Conservation (phyloP, 1,140 invertebrate genomes). For the Drosophila ercepeae region DNA sequence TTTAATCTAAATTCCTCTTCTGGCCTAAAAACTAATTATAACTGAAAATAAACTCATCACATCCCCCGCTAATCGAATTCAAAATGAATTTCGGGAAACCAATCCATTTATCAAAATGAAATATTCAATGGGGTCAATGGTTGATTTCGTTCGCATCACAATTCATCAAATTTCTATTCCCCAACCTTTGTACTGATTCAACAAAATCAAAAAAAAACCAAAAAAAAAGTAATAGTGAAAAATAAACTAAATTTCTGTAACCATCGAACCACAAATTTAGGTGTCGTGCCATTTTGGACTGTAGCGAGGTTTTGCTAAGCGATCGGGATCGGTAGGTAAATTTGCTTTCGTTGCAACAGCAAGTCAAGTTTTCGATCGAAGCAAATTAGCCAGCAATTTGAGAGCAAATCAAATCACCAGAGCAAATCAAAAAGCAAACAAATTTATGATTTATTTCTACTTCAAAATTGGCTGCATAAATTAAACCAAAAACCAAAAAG, state of each 20-base stretch:
- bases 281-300: conserved; percentile 74
- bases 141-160: conserved; percentile 6
- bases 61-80: neutral
- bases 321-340: conserved; percentile 75
- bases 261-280: conserved; percentile 68
- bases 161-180: conserved; percentile 9
- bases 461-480: conserved; percentile 58
- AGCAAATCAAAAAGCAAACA: conserved; percentile 33
- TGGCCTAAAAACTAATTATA: neutral
- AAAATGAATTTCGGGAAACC: neutral
- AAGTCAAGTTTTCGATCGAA: conserved; percentile 49
- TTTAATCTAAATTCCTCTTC: no score
- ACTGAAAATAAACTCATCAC: neutral
- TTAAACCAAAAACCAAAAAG: neutral
- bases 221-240: neutral
- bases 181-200: neutral
- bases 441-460: conserved; percentile 33
- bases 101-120: conserved; percentile 9
- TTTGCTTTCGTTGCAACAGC: conserved; percentile 50
- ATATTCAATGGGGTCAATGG: neutral
- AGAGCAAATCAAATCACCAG: conserved; percentile 50
- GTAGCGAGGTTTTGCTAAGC: conserved; percentile 66
- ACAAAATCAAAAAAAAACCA: neutral
- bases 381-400: conserved; percentile 60
- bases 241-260: conserved; percentile 50